Evolutionary conservation across 1,140 invertebrate species (phyloP), one percentile per base, ranked within the genome.

Genomic region (Zaprionus africanus): DNA sequence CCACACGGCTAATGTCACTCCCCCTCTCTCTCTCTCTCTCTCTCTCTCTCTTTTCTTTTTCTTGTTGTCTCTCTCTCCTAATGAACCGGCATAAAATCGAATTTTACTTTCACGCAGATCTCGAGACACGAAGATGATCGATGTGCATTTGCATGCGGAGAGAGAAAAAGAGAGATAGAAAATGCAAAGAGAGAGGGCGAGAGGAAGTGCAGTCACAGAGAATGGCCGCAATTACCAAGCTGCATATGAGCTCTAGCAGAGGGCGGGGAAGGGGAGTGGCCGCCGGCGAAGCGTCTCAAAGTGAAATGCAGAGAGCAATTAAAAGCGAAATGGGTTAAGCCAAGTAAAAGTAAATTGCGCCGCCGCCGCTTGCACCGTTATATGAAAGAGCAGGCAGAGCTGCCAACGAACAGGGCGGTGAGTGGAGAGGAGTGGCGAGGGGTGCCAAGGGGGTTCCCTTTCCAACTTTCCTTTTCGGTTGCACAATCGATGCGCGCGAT

Each of bases 271-370:
- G 53, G 13, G 56, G 65, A 36, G 59, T 41, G 71, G 60, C 41
- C 56, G 73, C 57, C 62, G 68, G 74, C 58, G 69, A 82, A 73
- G 70, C 76, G 68, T 56, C 36, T 58, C 63, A 78, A 78, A 81
- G 78, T 81, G 82, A 81, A 85, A 81, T 85, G 82, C 65, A 78
- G 78, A 78, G 81, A 78, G 84, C 78, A 87, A 84, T 88, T 86
- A 87, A 87, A 86, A 88, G 77, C 80, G 79, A 86, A 79, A 87
- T 84, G 81, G 83, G 83, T 87, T 87, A 76, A 43, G 19, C 71
- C 78, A 84, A 84, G 83, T 87, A 87, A 87, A 87, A 87, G 83
- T 88, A 83, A 87, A 82, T 78, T 87, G 83, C 78, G 71, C 62
- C 82, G 58, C 63, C 67, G 46, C 63, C 67, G 46, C 38, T n/a